Evolutionary conservation across 2,797 vertebrate species (phyloP).

Genomic region (Poeciliopsis gracilis): DNA sequence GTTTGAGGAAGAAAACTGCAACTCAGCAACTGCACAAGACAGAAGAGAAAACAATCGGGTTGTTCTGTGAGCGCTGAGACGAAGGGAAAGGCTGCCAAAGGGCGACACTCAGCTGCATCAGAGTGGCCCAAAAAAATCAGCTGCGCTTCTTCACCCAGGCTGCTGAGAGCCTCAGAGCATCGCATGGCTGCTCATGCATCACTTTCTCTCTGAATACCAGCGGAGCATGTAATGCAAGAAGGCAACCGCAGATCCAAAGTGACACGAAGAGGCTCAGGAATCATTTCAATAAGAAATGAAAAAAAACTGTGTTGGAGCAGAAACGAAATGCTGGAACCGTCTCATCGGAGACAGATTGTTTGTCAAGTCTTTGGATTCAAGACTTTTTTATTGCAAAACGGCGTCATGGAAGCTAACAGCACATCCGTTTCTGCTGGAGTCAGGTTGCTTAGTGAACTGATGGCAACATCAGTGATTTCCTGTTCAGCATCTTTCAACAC

Average conservation of each 20-base stretch:
- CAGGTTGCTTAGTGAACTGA: neutral
- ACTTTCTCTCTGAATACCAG: constrained; percentile 39
- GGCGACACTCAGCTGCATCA: constrained; percentile 37
- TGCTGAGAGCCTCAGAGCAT: constrained; percentile 14
- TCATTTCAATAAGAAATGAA: neutral
- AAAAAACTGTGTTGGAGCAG: neutral
- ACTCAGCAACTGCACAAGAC: constrained; percentile 50
- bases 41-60: constrained; percentile 36
- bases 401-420: neutral
- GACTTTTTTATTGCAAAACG: neutral
- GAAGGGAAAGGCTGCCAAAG: constrained; percentile 17
- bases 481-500: neutral
- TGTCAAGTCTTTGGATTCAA: neutral
- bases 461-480: neutral
- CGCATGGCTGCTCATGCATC: constrained; percentile 41
- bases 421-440: neutral
- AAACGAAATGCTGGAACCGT: neutral
- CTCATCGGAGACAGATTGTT: neutral
- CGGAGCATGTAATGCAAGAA: constrained; percentile 15
- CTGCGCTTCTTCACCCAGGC: constrained; percentile 40
- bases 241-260: neutral
- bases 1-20: constrained; percentile 57
- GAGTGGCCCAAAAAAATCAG: constrained; percentile 20
- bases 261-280: constrained; percentile 16
- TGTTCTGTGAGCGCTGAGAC: constrained; percentile 10